phyloP scores from a whole-genome alignment of 2,888 invertebrate species.

The Brachylomia viminalis region DNA sequence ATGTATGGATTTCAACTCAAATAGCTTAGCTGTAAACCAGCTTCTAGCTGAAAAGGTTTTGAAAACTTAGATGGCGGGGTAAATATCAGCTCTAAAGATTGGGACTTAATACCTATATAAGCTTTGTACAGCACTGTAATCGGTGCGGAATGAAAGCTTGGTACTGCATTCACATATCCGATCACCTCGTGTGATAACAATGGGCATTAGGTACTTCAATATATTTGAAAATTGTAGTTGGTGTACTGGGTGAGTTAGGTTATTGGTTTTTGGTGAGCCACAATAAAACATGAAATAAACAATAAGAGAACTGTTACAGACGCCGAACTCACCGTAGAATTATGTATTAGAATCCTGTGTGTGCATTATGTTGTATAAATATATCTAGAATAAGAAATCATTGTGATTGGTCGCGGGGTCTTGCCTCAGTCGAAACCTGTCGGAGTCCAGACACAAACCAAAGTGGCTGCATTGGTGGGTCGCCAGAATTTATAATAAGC shows the following conservation, averaged over 20 bases:
- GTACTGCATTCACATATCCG: slow-evolving; percentile 8
- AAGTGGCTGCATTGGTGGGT: no score
- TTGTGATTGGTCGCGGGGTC: no score
- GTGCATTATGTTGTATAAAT: no score
- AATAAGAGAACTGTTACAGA: no score
- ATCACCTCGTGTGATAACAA: neutral
- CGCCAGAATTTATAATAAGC: no score
- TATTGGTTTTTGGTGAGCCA: neutral
- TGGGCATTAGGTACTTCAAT: neutral
- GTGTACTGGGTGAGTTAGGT: neutral
- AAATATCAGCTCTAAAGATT: neutral
- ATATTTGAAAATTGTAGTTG: neutral
- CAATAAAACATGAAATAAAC: neutral
- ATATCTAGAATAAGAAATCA: no score
- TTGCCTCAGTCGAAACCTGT: no score
- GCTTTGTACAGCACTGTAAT: neutral
- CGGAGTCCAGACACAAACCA: no score
- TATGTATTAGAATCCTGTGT: no score
- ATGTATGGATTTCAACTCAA: neutral
- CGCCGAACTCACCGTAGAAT: no score
- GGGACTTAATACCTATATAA: neutral
- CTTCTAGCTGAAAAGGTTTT: neutral
- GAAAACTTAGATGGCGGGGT: neutral
- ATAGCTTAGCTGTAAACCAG: no score
- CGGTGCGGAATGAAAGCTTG: slow-evolving; percentile 10